A percentile compares a stretch with the other conserved stretches of the same genome.
Evolutionary conservation across 1,140 invertebrate species (phyloP).

Genomic region (Drosophila tropicalis): DNA sequence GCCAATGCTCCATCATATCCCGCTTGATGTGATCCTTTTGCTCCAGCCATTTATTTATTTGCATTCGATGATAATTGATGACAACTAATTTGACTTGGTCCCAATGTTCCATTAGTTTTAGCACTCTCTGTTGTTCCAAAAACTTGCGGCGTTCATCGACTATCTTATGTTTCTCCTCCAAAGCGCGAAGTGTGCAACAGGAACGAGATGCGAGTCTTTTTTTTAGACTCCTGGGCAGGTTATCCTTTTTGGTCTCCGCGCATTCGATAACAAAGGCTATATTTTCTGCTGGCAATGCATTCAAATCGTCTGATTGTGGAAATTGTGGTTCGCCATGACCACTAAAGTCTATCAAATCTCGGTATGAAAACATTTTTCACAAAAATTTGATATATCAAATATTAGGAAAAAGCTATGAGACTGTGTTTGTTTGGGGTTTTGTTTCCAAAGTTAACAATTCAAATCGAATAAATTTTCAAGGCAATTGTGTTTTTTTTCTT

Average conservation of each 20-base stretch:
- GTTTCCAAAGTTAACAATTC: background rate
- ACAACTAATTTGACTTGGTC: slow-evolving; percentile 14
- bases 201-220: background rate
- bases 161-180: slow-evolving; percentile 1
- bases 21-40: background rate
- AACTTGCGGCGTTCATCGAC: slow-evolving; percentile 21
- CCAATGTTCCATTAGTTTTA: background rate
- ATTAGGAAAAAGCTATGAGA: background rate
- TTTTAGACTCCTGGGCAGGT: slow-evolving; percentile 18
- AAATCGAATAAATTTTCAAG: background rate
- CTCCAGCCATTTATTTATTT: background rate
- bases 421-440: background rate
- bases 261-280: slow-evolving; percentile 37
- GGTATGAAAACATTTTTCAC: background rate
- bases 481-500: background rate
- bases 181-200: background rate
- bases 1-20: slow-evolving; percentile 51
- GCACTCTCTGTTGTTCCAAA: slow-evolving; percentile 11
- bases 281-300: background rate
- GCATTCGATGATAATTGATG: background rate
- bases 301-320: background rate
- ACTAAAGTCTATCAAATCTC: background rate
- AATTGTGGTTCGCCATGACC: background rate
- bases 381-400: background rate
- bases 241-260: slow-evolving; percentile 16